A percentile compares a stretch with the other conserved stretches of the same genome.
These are phyloP conservation scores for Drosophila macrospina DNA, from an alignment of 2,888 invertebrate genomes.

Conservation along the genomic window DNA sequence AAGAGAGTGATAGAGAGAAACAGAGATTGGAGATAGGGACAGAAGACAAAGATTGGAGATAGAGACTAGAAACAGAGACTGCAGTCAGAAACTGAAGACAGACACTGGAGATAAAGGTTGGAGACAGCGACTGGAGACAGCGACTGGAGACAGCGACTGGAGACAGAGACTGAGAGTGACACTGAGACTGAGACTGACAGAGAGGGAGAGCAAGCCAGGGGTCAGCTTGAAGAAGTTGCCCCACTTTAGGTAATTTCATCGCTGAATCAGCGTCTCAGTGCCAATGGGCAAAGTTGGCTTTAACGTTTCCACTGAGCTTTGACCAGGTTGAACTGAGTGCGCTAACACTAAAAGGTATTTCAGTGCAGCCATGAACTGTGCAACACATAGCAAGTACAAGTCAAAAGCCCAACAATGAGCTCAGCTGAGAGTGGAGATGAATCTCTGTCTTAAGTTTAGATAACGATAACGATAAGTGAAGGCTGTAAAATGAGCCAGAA, in stretches of 20 bases:
- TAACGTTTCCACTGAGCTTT: neutral
- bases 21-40: too few species aligned
- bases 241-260: slow-evolving; percentile 15
- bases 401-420: neutral
- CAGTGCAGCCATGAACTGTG: neutral
- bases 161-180: neutral
- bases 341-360: neutral
- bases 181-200: neutral
- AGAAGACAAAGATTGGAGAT: too few species aligned
- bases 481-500: too few species aligned
- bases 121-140: too few species aligned
- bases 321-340: slow-evolving; percentile 6
- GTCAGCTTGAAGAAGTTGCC: neutral
- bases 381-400: neutral
- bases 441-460: too few species aligned
- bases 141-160: too few species aligned
- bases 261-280: slow-evolving; percentile 30
- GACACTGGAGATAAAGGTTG: too few species aligned
- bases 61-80: too few species aligned
- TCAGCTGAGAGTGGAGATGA: neutral
- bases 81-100: too few species aligned
- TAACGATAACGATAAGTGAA: neutral
- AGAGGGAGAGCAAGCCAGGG: neutral
- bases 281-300: slow-evolving; percentile 8
- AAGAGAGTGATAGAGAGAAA: neutral